Conservation (phyloP, 2,113 vertebrate genomes). For the Catagonus wagneri region DNA sequence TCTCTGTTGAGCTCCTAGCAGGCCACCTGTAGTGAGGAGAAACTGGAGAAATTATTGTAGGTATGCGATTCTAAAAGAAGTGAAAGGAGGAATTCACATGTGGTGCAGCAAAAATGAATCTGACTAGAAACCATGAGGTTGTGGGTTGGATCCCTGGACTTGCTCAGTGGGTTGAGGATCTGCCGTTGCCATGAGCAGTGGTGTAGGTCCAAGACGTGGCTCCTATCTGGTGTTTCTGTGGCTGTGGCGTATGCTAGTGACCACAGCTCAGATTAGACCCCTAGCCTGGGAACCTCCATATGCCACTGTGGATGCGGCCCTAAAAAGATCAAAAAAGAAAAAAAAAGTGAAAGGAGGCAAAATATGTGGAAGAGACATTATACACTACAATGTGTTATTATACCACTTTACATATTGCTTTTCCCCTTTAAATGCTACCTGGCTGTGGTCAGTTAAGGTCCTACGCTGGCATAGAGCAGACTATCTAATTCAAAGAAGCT, state of each 20-base stretch:
- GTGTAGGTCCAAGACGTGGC: no score
- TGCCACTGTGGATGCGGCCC: no score
- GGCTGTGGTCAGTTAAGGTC: neutral
- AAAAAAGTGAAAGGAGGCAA: neutral
- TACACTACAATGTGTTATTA: neutral
- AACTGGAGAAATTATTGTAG: neutral
- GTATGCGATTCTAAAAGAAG: slow-evolving; percentile 4
- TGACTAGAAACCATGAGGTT: no score
- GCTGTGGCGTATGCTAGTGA: no score
- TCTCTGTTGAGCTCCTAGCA: neutral
- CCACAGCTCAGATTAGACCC: no score
- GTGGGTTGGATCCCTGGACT: no score
- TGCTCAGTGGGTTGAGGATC: no score
- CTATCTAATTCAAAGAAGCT: neutral
- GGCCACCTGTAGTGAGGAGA: neutral
- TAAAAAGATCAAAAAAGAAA: no score
- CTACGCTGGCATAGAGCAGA: neutral
- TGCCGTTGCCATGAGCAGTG: no score
- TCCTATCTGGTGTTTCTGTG: no score
- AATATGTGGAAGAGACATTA: neutral
- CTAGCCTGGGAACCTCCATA: no score
- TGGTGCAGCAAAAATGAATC: no score
- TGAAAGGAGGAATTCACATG: neutral
- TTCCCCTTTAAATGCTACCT: neutral
- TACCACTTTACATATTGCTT: neutral